A percentile compares a stretch with the other conserved stretches of the same genome.
Evolutionary conservation across 2,113 vertebrate species (phyloP).

Genomic region (Petromus typicus): DNA sequence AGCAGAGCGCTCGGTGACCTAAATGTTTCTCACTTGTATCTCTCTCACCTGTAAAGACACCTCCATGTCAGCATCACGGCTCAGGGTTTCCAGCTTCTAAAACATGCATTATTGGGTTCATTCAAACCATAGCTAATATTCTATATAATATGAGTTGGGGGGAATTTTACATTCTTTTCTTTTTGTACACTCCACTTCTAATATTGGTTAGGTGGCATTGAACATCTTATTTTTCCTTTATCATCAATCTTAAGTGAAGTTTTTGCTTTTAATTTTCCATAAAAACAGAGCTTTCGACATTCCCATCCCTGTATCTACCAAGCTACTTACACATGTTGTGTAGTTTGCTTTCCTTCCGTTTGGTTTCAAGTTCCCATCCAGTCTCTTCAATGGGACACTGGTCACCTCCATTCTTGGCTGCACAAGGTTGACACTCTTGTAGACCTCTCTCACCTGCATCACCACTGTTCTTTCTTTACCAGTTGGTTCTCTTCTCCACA

Average conservation of each 20-base stretch:
- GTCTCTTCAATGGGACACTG: rapidly evolving
- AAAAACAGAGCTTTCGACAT: background rate
- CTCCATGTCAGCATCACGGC: background rate
- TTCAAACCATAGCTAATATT: background rate
- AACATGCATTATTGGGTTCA: background rate
- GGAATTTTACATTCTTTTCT: no score
- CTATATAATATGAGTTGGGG: background rate
- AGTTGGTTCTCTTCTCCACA: background rate
- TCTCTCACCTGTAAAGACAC: background rate
- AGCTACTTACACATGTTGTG: background rate
- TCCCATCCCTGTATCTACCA: background rate
- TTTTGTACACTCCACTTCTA: background rate
- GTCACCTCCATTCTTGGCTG: background rate
- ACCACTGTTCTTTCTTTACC: background rate
- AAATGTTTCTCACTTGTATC: no score
- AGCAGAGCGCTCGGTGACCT: background rate
- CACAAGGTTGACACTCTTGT: background rate
- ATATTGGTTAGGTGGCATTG: background rate
- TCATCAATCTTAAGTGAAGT: background rate
- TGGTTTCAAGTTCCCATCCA: background rate
- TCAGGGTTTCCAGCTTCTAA: background rate
- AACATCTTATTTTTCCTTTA: background rate
- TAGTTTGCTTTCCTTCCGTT: background rate
- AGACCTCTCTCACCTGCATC: background rate
- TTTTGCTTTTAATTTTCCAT: background rate